These are phyloP conservation scores for Agrochola circellaris DNA, from an alignment of 2,888 invertebrate genomes.

Conservation along the genomic window DNA sequence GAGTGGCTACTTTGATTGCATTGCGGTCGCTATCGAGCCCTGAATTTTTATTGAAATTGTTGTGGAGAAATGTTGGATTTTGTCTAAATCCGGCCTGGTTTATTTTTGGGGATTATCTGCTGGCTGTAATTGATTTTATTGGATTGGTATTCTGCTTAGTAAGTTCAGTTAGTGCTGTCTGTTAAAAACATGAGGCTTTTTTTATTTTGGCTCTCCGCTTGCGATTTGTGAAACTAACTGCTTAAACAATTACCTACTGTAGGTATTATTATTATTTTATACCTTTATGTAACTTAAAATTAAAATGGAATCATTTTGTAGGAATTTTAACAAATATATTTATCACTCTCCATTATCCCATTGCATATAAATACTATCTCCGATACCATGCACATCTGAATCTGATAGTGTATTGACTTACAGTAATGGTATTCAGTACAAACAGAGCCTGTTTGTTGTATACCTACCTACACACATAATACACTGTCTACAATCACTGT, in stretches of 20 bases:
- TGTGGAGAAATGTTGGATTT: conserved; percentile 50
- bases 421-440: conserved; percentile 53
- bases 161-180: not conserved
- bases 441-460: conserved; percentile 31
- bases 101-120: conserved; percentile 33
- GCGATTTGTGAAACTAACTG: not conserved
- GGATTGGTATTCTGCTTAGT: conserved; percentile 18
- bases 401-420: conserved; percentile 44
- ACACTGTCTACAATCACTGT: conserved; percentile 20
- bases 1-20: conserved; percentile 67
- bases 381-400: conserved; percentile 23
- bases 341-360: not conserved
- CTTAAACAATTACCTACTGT: not conserved
- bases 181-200: no score
- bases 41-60: conserved; percentile 63
- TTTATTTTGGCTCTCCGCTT: not conserved
- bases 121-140: conserved; percentile 38
- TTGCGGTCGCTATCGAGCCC: conserved; percentile 54
- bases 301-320: no score
- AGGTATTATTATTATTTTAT: no score
- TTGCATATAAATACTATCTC: conserved; percentile 13
- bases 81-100: conserved; percentile 11
- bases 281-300: no score
- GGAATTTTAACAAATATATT: no score
- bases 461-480: conserved; percentile 23